These are phyloP conservation scores for Cataglyphis rosenhaueri DNA, from an alignment of 2,888 invertebrate genomes.

Conservation along the genomic window DNA sequence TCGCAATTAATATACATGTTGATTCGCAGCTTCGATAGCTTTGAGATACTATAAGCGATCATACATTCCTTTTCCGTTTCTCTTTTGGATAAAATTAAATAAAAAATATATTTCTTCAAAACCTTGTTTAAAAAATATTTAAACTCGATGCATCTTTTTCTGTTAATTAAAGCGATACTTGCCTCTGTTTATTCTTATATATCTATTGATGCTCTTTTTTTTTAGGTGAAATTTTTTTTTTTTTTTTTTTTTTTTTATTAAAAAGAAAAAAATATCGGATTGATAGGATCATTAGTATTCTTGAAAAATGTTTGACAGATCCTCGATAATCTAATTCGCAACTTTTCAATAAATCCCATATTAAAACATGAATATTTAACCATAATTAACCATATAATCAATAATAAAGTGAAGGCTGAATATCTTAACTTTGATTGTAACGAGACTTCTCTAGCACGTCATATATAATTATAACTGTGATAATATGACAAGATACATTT, in stretches of 20 bases:
- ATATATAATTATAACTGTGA: not conserved
- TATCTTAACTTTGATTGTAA: not conserved
- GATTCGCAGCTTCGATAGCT: not conserved
- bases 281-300: not conserved
- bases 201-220: not conserved
- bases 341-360: not conserved
- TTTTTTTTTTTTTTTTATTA: not conserved
- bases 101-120: not conserved
- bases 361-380: not conserved
- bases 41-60: not conserved
- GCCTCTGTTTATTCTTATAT: not conserved
- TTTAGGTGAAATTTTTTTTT: not conserved
- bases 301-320: not conserved
- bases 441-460: not conserved
- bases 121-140: not conserved
- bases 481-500: not conserved
- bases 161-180: not conserved
- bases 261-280: not conserved
- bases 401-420: not conserved
- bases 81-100: not conserved
- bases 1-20: not conserved
- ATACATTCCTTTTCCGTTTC: not conserved
- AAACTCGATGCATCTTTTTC: not conserved
- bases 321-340: not conserved
- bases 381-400: not conserved